Evolutionary conservation across 2,797 vertebrate species (phyloP), one percentile per base, ranked within the genome.

Genomic region (Enteromius fasciolatus): DNA sequence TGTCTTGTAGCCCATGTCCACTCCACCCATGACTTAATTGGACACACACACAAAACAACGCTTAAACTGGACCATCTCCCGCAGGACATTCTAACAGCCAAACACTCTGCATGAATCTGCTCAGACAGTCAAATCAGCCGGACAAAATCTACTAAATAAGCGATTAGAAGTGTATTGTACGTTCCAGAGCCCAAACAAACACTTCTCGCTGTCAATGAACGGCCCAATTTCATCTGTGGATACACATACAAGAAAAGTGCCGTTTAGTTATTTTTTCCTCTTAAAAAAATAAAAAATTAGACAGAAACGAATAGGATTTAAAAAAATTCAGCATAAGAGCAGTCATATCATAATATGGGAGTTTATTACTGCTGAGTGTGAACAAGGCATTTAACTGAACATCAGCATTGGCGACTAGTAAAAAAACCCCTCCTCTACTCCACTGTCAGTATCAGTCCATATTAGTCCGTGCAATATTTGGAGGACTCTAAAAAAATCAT

Each of bases 111-210:
- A 23, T 66, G 48, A 52, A 82, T 80, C 76, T 76, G 46, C 46
- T 69, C 63, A 72, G 66, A 72, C 25, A 52, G 46, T 76, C 77
- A 39, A 77, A 74, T 86, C 77, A 83, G 70, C 81, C 15, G 10
- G 18, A 72, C 31, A 78, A 54, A 82, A 82, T 80, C 50, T 39
- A 48, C 48, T 77, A 81, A 77, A 85, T 80, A 59, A 85, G 64
- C 48, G 1, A 57, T 39, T 36, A 83, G 72, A 78, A n/a, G 17
- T 78, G 20, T 25, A 44, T 44, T 78, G 20, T 54, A 36, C 44
- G 39, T 48, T 15, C 70, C 75, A 54, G 44, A 82, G 73, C 52
- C 23, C 36, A 77, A 70, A 76, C 25, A 70, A 77, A 44, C 57
- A 64, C 15, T 69, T 76, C 11, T 54, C 41, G 2, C 48, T 69